Conservation (phyloP, 2,113 vertebrate genomes). For the Cebus imitator region DNA sequence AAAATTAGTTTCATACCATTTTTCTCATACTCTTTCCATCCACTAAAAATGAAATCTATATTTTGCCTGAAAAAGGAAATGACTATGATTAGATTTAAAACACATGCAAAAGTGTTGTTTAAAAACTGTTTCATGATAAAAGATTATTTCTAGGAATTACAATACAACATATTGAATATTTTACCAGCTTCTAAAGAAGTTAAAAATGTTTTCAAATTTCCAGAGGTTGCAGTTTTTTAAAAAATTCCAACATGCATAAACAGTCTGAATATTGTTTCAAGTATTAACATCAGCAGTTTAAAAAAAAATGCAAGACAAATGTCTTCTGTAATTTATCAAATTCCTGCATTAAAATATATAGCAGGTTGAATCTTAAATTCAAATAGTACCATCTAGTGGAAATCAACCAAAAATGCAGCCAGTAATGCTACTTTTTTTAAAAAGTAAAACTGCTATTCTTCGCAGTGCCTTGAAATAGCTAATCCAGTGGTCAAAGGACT, state of each 20-base stretch:
- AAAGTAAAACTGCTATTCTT: background rate
- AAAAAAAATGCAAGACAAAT: background rate
- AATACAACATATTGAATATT: background rate
- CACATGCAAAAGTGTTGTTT: background rate
- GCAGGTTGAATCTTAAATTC: background rate
- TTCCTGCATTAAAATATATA: background rate
- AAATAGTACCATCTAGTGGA: constrained; percentile 67
- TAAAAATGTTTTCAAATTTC: constrained; percentile 14
- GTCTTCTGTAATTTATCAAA: background rate
- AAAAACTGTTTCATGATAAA: background rate
- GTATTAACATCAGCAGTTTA: background rate
- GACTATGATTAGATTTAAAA: background rate
- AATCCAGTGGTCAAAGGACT: background rate
- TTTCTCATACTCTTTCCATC: background rate
- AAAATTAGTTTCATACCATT: background rate
- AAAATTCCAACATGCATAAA: background rate
- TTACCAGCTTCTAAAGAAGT: background rate
- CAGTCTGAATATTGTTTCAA: background rate
- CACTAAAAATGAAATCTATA: constrained; percentile 28
- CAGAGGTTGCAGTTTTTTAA: background rate
- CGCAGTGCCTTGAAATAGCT: background rate
- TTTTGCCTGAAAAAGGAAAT: background rate
- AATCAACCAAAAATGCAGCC: background rate
- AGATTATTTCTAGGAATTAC: background rate
- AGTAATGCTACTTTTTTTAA: background rate